phyloP scores from a whole-genome alignment of 2,113 vertebrate genomes.

The Petrocephalus microphthalmus region DNA sequence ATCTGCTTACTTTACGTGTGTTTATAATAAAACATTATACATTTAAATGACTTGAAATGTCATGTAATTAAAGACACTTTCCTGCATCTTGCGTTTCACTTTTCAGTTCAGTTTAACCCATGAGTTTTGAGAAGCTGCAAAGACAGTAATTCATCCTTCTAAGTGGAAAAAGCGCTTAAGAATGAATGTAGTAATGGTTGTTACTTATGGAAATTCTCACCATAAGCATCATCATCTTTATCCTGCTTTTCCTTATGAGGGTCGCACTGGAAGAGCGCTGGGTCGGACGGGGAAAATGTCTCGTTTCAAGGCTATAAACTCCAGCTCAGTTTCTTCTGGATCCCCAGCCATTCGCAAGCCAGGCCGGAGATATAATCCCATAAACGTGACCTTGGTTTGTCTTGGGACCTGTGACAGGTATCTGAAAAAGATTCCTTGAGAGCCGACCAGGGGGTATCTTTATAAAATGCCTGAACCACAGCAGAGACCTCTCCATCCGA shows the following conservation, averaged over 20 bases:
- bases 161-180: not conserved
- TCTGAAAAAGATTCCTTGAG: not conserved
- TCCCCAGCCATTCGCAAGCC: not conserved
- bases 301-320: not conserved
- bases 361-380: not conserved
- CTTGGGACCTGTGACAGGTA: not conserved
- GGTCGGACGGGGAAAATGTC: not conserved
- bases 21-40: not conserved
- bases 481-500: not conserved
- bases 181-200: not conserved
- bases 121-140: not conserved
- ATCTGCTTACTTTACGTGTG: not conserved
- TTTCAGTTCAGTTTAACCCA: not conserved
- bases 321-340: not conserved
- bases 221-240: not conserved
- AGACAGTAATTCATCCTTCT: not conserved
- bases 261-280: not conserved
- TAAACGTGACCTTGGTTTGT: not conserved
- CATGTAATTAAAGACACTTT: not conserved
- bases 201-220: not conserved
- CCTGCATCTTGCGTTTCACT: not conserved
- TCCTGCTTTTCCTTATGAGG: not conserved
- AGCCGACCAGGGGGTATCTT: not conserved
- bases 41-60: not conserved
- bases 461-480: not conserved